Evolutionary conservation across 2,113 vertebrate species (phyloP).

Genomic region (Rhea pennata): DNA sequence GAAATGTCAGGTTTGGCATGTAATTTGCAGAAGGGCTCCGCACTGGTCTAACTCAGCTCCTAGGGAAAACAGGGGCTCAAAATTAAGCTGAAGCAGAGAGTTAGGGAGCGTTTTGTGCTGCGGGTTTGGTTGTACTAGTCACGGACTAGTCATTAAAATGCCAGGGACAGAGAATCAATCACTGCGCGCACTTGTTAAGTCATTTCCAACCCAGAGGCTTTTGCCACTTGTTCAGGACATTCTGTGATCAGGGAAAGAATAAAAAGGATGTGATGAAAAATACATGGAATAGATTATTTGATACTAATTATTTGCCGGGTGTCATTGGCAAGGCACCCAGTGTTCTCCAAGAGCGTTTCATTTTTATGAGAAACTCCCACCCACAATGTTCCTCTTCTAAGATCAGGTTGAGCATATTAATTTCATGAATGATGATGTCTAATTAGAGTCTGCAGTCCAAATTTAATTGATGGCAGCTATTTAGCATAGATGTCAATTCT

Average conservation of each 20-base stretch:
- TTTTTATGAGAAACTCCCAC: neutral
- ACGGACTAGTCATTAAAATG: neutral
- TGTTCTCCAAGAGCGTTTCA: neutral
- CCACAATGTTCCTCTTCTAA: neutral
- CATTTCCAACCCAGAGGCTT: neutral
- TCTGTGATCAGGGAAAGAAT: neutral
- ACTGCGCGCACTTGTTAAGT: neutral
- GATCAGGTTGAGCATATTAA: neutral
- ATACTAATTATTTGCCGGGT: neutral
- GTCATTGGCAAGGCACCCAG: neutral
- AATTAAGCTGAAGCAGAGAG: neutral
- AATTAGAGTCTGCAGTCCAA: neutral
- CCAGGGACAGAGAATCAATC: neutral
- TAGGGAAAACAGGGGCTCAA: neutral
- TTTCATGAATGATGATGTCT: neutral
- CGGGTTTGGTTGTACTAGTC: neutral
- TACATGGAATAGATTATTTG: neutral
- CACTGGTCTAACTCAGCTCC: neutral
- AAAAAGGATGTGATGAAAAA: neutral
- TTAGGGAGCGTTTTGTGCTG: neutral
- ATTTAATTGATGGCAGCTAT: neutral
- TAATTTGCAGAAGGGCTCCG: conserved; percentile 34
- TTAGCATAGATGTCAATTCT: neutral
- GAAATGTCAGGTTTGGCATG: neutral
- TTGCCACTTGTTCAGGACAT: neutral